These are phyloP conservation scores for Daphoenositta chrysoptera DNA, from an alignment of 2,113 vertebrate species.

Conservation along the genomic window DNA sequence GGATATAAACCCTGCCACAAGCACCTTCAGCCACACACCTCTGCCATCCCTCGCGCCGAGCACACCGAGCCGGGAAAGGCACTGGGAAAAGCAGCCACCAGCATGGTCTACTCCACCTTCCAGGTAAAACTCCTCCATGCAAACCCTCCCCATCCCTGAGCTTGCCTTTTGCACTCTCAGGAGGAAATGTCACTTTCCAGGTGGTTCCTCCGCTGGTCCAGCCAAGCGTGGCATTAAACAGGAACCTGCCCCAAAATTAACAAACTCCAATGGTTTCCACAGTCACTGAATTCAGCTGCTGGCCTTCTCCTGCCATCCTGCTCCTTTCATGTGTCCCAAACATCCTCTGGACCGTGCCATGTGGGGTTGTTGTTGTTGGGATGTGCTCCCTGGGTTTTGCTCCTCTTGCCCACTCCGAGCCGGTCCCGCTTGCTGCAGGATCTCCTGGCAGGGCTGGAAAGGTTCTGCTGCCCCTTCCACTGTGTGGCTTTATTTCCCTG, in stretches of 20 bases:
- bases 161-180: background rate
- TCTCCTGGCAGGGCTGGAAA: background rate
- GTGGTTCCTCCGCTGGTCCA: background rate
- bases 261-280: background rate
- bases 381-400: background rate
- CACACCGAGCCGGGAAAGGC: background rate
- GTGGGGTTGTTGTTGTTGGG: background rate
- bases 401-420: background rate
- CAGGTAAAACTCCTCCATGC: conserved; percentile 13
- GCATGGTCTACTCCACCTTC: conserved; percentile 48
- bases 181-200: rapidly evolving
- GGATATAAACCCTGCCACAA: conserved; percentile 54
- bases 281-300: background rate
- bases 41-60: background rate
- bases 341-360: rapidly evolving
- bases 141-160: background rate
- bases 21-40: conserved; percentile 37
- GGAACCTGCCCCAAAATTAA: background rate
- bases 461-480: background rate
- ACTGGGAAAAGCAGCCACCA: background rate
- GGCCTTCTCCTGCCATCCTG: background rate
- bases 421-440: background rate
- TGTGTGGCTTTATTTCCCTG: background rate
- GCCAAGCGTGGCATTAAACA: background rate
- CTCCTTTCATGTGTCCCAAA: background rate